Percentiles rank a stretch among this genome's conserved stretches.
phyloP scores from a whole-genome alignment of 23 tunicate species.

The Phallusia fumigata region DNA sequence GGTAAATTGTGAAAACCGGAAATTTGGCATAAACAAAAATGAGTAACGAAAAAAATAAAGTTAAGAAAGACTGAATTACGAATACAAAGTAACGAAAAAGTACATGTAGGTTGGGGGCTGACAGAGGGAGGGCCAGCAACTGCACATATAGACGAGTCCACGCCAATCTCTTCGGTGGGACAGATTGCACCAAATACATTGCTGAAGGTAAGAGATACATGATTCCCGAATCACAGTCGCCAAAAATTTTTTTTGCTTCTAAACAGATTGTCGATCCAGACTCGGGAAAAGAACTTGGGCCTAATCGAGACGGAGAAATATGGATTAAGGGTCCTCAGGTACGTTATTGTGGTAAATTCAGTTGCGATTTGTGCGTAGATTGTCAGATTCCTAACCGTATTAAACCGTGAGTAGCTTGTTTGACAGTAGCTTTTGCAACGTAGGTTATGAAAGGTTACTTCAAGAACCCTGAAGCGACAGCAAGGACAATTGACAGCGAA shows the following conservation, averaged over 20 bases:
- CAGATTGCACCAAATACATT: background rate
- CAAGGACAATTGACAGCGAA: too few species aligned
- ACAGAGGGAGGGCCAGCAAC: background rate
- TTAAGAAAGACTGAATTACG: too few species aligned
- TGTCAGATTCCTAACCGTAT: too few species aligned
- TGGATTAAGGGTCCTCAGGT: background rate
- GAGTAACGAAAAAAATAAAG: too few species aligned
- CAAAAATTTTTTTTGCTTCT: background rate
- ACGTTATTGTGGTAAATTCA: too few species aligned
- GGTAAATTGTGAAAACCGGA: too few species aligned
- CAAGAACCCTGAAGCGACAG: too few species aligned
- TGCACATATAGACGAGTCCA: background rate
- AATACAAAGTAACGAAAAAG: too few species aligned
- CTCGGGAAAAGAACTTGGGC: background rate
- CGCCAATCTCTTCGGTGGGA: background rate
- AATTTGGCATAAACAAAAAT: too few species aligned
- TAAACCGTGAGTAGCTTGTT: background rate
- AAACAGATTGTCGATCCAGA: background rate
- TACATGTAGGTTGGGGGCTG: background rate
- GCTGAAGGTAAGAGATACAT: background rate
- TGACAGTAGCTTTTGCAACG: background rate
- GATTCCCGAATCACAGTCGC: background rate
- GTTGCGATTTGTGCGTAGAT: too few species aligned
- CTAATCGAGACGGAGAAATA: background rate
- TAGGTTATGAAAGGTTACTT: too few species aligned